Evolutionary conservation across 2,113 vertebrate genomes (phyloP), one percentile per base, ranked within the genome.

Genomic region (Toxostoma redivivum): DNA sequence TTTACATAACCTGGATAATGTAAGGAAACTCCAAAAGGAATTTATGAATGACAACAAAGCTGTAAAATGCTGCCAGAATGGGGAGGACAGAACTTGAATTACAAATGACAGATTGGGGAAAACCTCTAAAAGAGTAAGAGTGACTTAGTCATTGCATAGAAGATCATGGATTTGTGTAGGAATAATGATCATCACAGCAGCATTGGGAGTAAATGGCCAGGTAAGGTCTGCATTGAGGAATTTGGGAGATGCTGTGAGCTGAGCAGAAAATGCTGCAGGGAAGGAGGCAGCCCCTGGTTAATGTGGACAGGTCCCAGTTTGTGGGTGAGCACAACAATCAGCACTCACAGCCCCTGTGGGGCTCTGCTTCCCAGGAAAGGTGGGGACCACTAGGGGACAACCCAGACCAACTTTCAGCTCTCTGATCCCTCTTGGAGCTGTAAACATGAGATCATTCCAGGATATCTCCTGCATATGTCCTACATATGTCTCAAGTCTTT

Each of bases 401-500:
- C 95, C 97, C 96, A 97, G 93, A 93, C 90, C 82, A 91, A 48
- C 78, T 83, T 90, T 62, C 5, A 73, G 62, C 90, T 95, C 93
- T 95, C 88, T 95, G 88, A 50, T 91, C 80, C 88, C 85, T 77
- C 82, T 58, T 45, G 37, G 80, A 94, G 93, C 95, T 91, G 95
- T 83, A 97, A 97, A 94, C 90, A 81, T 64, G 64, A 92, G 94
- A 81, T 92, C 94, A 92, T 73, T 95, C 78, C 78, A 77, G 78
- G 57, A 14, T 67, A 45, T 92, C 96, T 95, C 93, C 91, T 94
- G 67, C 97, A 96, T 96, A 62, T 98, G 96, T 88, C 91, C 93
- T 87, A 88, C 96, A 96, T 86, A 92, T 98, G 97, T 62, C 81
- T 97, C 90, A 38, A 4, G 62, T 47, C 92, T 93, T 82, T 50